These are phyloP conservation scores for Illadopsis cleaveri DNA, from an alignment of 2,113 vertebrate species.

Conservation along the genomic window DNA sequence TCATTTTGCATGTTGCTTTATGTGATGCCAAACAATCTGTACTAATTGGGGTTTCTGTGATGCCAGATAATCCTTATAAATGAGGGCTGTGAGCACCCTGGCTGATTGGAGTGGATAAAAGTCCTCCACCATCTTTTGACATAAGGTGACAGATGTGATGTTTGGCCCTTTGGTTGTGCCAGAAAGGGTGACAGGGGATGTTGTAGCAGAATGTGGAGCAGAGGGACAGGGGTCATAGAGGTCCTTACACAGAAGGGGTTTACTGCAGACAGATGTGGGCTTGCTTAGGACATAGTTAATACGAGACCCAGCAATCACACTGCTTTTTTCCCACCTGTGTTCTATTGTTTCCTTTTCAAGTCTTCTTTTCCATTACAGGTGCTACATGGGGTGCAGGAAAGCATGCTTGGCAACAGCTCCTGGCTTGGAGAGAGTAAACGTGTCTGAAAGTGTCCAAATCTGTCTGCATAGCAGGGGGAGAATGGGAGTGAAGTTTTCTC, in stretches of 20 bases:
- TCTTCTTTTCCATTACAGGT: background rate
- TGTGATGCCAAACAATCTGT: too few species aligned
- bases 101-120: background rate
- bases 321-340: background rate
- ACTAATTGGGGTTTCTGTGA: background rate
- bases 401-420: background rate
- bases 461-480: background rate
- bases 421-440: background rate
- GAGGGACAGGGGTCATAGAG: background rate
- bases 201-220: background rate
- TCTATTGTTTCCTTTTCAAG: background rate
- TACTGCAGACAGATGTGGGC: rapidly evolving
- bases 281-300: background rate
- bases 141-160: rapidly evolving
- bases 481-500: background rate
- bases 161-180: background rate
- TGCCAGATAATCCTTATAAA: background rate
- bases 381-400: background rate
- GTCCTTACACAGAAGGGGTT: background rate
- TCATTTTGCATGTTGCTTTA: background rate
- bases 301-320: background rate
- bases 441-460: background rate
- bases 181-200: background rate
- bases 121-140: background rate
- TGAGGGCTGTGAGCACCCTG: background rate